Conservation (phyloP, 1,140 invertebrate species). For the Lepeophtheirus salmonis region DNA sequence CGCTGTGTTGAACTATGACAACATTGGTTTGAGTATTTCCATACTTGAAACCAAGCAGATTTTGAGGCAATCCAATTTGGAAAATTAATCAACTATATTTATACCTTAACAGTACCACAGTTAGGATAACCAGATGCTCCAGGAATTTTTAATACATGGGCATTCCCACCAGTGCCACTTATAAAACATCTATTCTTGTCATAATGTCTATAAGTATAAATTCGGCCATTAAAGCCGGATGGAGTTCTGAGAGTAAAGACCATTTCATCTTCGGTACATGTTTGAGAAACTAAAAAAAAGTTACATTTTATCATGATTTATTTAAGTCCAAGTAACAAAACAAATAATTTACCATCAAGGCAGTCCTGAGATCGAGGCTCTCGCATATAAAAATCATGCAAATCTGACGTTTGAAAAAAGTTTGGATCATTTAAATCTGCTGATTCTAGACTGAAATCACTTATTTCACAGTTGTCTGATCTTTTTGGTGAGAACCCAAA, state of each 20-base stretch:
- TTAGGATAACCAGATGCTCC: conserved; percentile 73
- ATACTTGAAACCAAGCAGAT: conserved; percentile 29
- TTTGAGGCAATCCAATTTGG: neutral
- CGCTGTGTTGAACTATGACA: conserved; percentile 78
- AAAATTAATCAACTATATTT: conserved; percentile 19
- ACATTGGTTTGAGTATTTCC: conserved; percentile 83
- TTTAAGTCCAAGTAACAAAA: neutral
- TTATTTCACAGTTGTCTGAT: neutral
- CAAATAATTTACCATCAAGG: conserved; percentile 3
- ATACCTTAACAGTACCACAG: conserved; percentile 61
- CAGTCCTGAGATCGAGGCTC: conserved; percentile 1
- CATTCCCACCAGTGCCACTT: conserved; percentile 61
- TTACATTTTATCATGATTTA: neutral
- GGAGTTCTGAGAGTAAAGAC: conserved; percentile 68
- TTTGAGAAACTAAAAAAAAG: conserved; percentile 49
- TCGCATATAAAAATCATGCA: neutral
- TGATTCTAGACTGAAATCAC: neutral
- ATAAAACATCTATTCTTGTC: conserved; percentile 57
- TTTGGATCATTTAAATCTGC: neutral
- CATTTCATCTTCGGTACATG: conserved; percentile 80
- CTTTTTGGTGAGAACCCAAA: neutral
- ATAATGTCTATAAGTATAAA: conserved; percentile 78
- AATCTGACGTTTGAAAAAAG: neutral
- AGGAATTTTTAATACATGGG: conserved; percentile 60
- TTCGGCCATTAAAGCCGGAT: conserved; percentile 66